A percentile compares a stretch with the other conserved stretches of the same genome.
Evolutionary conservation across 2,888 invertebrate species (phyloP).

Genomic region (Drosophila siamana): DNA sequence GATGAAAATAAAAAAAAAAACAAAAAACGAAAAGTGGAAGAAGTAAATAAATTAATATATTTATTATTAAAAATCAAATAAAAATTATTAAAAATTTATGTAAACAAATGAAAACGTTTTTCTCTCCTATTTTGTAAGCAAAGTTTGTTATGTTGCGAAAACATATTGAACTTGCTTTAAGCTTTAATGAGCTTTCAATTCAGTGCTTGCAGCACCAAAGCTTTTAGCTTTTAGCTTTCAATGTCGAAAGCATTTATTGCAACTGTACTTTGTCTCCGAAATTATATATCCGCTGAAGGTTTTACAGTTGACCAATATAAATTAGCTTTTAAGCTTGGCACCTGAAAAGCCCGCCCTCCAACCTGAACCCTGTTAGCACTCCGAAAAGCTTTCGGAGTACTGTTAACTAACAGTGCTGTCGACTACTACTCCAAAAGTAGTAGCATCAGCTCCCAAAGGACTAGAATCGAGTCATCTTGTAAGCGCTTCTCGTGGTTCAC

Average conservation of each 20-base stretch:
- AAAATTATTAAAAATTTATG: constrained; percentile 75
- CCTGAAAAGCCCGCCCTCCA: background rate
- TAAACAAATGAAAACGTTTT: constrained; percentile 49
- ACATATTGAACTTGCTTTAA: too few species aligned
- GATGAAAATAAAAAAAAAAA: constrained; percentile 31
- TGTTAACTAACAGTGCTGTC: constrained; percentile 14
- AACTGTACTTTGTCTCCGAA: too few species aligned
- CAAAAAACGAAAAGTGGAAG: constrained; percentile 12
- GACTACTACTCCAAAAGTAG: constrained; percentile 18
- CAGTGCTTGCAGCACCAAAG: too few species aligned
- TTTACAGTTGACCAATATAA: too few species aligned
- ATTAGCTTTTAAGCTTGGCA: background rate
- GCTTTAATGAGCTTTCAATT: too few species aligned
- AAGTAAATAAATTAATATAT: constrained; percentile 72
- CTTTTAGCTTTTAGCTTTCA: too few species aligned
- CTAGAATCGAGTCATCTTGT: background rate
- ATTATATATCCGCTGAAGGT: too few species aligned
- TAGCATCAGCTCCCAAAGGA: background rate
- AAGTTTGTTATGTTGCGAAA: too few species aligned
- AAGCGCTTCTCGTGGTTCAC: background rate
- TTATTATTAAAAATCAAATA: constrained; percentile 78
- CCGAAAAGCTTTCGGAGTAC: constrained; percentile 34
- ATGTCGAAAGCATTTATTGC: too few species aligned
- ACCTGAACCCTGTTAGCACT: background rate
- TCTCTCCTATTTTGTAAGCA: background rate